A percentile compares a stretch with the other conserved stretches of the same genome.
phyloP scores from a whole-genome alignment of 2,888 invertebrate species.

The Cataglyphis livida region DNA sequence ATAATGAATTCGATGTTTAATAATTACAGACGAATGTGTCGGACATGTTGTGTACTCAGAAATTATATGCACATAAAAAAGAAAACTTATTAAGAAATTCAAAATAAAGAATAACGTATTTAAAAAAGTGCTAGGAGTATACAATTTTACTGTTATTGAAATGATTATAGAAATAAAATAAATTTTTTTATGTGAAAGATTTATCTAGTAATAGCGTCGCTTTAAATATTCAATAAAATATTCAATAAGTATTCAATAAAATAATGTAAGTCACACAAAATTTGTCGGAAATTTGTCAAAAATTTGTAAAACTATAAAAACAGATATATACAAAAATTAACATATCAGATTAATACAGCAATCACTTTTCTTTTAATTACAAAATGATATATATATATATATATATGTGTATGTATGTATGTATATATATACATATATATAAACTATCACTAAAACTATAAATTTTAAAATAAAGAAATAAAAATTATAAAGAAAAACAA shows the following conservation, averaged over 20 bases:
- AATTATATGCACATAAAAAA: conserved; percentile 75
- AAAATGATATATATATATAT: neutral
- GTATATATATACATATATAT: neutral
- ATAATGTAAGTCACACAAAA: conserved; percentile 1
- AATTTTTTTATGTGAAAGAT: neutral
- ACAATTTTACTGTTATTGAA: neutral
- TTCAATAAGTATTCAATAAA: neutral
- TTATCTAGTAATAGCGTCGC: neutral
- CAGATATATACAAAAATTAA: neutral
- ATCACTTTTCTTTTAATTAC: neutral
- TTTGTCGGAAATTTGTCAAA: neutral
- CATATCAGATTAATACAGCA: neutral
- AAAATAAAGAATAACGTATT: neutral
- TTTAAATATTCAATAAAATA: neutral
- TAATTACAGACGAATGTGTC: conserved; percentile 64
- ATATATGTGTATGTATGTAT: neutral
- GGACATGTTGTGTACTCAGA: conserved; percentile 71
- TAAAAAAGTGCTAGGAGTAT: neutral
- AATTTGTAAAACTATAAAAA: neutral
- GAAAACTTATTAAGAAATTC: conserved; percentile 62
- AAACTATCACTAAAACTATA: neutral
- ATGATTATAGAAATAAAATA: neutral
- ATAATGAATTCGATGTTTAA: conserved; percentile 68
- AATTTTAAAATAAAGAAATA: neutral
- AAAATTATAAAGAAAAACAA: neutral